Base-by-base conservation (phyloP, 2,113 vertebrate genomes). In the Grallaria varia region DNA sequence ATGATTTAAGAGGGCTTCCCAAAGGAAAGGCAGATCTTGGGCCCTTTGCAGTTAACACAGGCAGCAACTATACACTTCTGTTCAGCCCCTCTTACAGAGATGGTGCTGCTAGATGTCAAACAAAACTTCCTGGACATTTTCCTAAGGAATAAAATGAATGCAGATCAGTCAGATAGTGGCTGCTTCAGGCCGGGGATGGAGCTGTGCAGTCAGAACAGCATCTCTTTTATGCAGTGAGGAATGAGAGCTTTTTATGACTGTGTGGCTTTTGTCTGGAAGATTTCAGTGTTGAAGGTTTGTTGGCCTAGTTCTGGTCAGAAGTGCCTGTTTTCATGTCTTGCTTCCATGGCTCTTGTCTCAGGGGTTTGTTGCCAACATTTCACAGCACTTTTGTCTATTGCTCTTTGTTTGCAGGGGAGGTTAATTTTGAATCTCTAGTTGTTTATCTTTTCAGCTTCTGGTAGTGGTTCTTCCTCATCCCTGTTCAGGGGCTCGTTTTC, bases 201-300 rank as follows among this genome's bases (percentile, higher is more conserved):
- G 18, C 44, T 25, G 27, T 53, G 55, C 39, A 35, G 39, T 49
- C 37, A 42, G 72, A 75, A 59, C 66, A 87, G 47, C 16, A 0
- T 42, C 15, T 60, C 67, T 75, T 58, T 47, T 40, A 82, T 56
- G 49, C 73, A 21, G 15, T 56, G 62, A 91, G 82, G 59, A 75
- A 60, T 5, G 6, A 79, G 87, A 79, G 39, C 35, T 75, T 67
- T 89, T 91, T 39, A 31, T 82, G 77, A 47, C 31, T 84, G 52
- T 3, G 30, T 71, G 90, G 74, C 66, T 89, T 91, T 95, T 88
- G 42, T 60, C 35, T 90, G 87, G 74, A 91, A 91, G 82, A 60
- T 44, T 52, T 63, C 40, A 33, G 42, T 40, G 62, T 23, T 83
- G 62, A 73, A 60, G 0, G 0, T 49, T 73, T 44, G 28, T 72